A percentile compares a stretch with the other conserved stretches of the same genome.
phyloP scores from a whole-genome alignment of 2,888 invertebrate genomes.

The Rapana venosa region DNA sequence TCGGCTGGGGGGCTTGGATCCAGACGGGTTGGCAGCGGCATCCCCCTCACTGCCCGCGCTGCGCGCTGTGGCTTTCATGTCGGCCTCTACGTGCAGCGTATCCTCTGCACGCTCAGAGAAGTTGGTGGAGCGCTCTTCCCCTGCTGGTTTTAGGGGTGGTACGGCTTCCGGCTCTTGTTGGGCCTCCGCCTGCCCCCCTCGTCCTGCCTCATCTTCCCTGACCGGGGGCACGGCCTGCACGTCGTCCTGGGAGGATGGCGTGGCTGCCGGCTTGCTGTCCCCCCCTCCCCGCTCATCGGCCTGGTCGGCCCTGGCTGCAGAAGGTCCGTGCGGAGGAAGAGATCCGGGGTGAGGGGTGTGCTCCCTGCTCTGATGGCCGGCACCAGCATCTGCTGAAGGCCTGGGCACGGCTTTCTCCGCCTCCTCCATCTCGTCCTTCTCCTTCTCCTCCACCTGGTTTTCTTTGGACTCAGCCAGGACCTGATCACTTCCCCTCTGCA shows the following conservation, averaged over 20 bases:
- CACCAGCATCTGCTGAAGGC: not conserved
- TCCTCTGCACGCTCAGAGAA: slow-evolving; percentile 21
- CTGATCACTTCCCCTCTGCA: slow-evolving; percentile 47
- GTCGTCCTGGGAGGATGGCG: not conserved
- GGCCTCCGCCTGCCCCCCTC: slow-evolving; percentile 7
- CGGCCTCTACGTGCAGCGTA: slow-evolving; percentile 23
- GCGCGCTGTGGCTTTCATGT: not conserved
- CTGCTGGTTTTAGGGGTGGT: not conserved
- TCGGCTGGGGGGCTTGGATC: not conserved
- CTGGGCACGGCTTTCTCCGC: not conserved
- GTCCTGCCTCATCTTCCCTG: not conserved
- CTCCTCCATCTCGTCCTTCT: slow-evolving; percentile 29
- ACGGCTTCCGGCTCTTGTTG: not conserved
- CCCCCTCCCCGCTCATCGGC: not conserved
- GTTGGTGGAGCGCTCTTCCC: not conserved
- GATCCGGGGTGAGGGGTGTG: slow-evolving; percentile 27
- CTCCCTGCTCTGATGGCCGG: not conserved
- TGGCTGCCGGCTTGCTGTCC: not conserved
- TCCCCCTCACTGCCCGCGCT: not conserved
- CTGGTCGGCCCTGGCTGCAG: not conserved
- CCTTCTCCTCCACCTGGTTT: slow-evolving; percentile 35
- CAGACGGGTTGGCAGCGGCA: not conserved
- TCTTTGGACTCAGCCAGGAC: slow-evolving; percentile 25
- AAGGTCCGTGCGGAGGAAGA: not conserved
- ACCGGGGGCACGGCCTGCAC: not conserved